These are phyloP conservation scores for Euura saliciscinereae DNA, from an alignment of 1,140 invertebrate species.

Conservation along the genomic window DNA sequence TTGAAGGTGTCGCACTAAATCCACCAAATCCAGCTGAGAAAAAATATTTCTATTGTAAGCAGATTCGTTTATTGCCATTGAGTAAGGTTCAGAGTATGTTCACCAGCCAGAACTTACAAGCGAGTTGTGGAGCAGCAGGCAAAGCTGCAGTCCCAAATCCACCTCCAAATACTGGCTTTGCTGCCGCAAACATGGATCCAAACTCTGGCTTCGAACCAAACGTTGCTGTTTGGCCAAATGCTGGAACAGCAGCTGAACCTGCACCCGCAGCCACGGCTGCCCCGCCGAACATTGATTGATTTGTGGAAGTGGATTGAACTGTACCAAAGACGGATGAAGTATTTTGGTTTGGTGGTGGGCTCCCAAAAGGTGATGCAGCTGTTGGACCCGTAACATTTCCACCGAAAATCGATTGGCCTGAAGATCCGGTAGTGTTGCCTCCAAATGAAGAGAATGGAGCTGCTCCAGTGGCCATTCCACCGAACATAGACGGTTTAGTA, in stretches of 20 bases:
- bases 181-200: constrained; percentile 34
- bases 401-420: neutral
- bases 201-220: constrained; percentile 50
- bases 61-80: no score
- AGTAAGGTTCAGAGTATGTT: no score
- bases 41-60: neutral
- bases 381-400: neutral
- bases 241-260: constrained; percentile 6
- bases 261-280: constrained; percentile 29
- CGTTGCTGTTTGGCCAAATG: constrained; percentile 34
- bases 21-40: constrained; percentile 23
- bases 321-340: constrained; percentile 12
- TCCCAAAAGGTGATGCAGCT: constrained; percentile 22
- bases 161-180: constrained; percentile 37
- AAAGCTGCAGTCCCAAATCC: constrained; percentile 43
- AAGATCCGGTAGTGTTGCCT: neutral
- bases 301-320: constrained; percentile 8
- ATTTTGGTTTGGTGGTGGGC: constrained; percentile 8
- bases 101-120: neutral
- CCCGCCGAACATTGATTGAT: constrained; percentile 10
- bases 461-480: constrained; percentile 11
- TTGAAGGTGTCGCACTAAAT: constrained; percentile 44
- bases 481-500: constrained; percentile 9
- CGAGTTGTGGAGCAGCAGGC: neutral
- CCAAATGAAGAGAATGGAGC: constrained; percentile 2